These are phyloP conservation scores for Catocala fraxini DNA, from an alignment of 2,888 invertebrate genomes.

Conservation along the genomic window DNA sequence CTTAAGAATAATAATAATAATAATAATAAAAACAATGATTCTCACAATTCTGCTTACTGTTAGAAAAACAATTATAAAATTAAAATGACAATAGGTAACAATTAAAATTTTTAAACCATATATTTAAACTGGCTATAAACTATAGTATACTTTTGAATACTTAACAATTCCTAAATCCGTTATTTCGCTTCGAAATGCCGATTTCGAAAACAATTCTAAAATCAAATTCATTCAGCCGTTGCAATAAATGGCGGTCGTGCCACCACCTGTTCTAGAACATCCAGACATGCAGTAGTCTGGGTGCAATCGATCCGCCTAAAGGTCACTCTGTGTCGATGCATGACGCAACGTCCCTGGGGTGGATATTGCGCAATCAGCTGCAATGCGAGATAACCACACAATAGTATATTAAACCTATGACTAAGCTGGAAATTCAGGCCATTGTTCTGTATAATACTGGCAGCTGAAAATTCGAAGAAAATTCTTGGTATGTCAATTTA, in stretches of 20 bases:
- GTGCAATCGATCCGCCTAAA: conserved; percentile 79
- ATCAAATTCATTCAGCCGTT: neutral
- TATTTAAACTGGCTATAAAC: too few relatives aligned
- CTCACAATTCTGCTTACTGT: too few relatives aligned
- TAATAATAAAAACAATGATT: too few relatives aligned
- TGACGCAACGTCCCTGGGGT: conserved; percentile 79
- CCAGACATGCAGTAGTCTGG: conserved; percentile 40
- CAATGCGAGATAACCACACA: conserved; percentile 51
- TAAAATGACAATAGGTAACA: too few relatives aligned
- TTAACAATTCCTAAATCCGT: neutral
- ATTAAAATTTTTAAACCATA: too few relatives aligned
- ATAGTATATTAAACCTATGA: neutral
- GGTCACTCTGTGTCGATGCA: conserved; percentile 76
- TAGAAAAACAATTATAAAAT: too few relatives aligned
- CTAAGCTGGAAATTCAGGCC: neutral
- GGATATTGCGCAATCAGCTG: conserved; percentile 76
- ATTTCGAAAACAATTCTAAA: neutral
- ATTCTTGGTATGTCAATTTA: neutral
- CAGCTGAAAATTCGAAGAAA: neutral
- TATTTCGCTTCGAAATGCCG: too few relatives aligned
- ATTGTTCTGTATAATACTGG: neutral
- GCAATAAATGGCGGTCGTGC: neutral
- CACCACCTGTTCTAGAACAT: conserved; percentile 21
- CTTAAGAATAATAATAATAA: too few relatives aligned
- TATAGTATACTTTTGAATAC: too few relatives aligned